Conservation (phyloP, 2,113 vertebrate genomes). For the Trachemys scripta region DNA sequence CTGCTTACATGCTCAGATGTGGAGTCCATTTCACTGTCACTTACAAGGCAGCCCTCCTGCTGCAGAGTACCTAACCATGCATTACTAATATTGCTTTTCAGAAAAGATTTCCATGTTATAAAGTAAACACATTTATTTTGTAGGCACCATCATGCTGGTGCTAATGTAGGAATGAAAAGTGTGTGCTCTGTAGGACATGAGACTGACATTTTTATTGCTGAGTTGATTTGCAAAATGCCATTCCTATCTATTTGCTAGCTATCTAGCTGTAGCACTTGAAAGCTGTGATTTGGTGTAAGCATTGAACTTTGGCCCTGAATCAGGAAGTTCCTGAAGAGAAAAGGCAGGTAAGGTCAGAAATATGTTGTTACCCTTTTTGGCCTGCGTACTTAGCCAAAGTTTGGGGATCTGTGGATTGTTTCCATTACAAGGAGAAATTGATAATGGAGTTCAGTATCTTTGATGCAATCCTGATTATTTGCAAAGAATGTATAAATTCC, state of each 20-base stretch:
- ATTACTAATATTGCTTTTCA: background rate
- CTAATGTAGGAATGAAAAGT: background rate
- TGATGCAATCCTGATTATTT: background rate
- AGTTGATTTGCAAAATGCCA: background rate
- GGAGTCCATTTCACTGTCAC: background rate
- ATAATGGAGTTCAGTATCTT: background rate
- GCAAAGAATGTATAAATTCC: background rate
- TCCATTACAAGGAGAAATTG: background rate
- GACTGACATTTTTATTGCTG: background rate
- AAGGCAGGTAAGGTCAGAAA: background rate
- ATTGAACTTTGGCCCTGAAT: background rate
- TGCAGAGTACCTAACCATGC: background rate
- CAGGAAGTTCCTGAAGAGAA: background rate
- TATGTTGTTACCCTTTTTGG: background rate
- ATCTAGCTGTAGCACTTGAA: background rate
- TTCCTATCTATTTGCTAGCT: background rate
- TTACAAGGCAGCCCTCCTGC: background rate
- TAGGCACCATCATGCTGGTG: background rate
- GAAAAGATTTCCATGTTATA: background rate
- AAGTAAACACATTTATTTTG: background rate
- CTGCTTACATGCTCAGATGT: background rate
- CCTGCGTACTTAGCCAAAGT: background rate
- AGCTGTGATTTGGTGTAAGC: background rate
- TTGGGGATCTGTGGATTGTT: background rate
- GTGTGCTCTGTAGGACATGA: background rate